Evolutionary conservation across 1,140 invertebrate genomes (phyloP).

Genomic region (Magallana gigas): DNA sequence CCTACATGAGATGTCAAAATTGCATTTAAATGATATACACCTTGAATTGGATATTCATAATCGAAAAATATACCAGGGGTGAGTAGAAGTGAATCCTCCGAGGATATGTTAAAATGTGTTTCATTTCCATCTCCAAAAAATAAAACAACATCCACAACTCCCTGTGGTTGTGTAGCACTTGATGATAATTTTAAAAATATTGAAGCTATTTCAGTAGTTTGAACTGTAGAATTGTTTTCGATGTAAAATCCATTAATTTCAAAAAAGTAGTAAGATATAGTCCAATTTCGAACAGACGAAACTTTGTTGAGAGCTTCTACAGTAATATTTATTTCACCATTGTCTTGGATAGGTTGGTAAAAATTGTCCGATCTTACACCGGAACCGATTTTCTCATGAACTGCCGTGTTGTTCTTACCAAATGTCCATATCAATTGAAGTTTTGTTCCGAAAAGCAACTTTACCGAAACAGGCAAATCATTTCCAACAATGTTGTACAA

Average conservation of each 20-base stretch:
- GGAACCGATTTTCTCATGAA: neutral
- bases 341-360: neutral
- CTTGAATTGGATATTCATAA: neutral
- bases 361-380: neutral
- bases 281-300: neutral
- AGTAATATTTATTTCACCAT: conserved; percentile 4
- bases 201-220: conserved; percentile 8
- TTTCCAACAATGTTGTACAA: conserved; percentile 19
- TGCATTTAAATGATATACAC: neutral
- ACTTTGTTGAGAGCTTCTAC: neutral
- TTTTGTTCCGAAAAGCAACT: neutral
- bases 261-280: neutral
- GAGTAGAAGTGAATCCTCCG: neutral
- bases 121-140: conserved; percentile 23
- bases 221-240: neutral
- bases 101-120: neutral
- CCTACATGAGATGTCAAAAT: neutral
- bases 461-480: neutral
- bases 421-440: neutral
- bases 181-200: neutral
- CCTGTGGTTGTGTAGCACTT: neutral
- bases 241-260: neutral
- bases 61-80: neutral
- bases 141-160: neutral
- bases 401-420: neutral